Conservation (phyloP, 1,140 invertebrate genomes). For the Drosophila repleta region DNA sequence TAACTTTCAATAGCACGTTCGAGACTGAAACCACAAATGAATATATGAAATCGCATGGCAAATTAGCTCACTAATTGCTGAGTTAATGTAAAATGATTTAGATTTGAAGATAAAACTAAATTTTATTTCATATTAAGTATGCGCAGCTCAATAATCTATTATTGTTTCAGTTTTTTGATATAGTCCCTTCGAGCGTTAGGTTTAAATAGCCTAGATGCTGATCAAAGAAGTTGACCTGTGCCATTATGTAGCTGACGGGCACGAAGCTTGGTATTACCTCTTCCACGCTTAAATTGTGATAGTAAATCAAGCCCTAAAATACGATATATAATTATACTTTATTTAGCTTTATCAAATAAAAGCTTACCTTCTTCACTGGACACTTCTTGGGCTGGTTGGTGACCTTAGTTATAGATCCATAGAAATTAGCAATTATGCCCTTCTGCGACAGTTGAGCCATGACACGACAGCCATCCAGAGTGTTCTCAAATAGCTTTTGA, state of each 20-base stretch:
- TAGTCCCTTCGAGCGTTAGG: conserved; percentile 28
- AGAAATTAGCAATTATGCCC: conserved; percentile 45
- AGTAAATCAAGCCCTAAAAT: conserved; percentile 42
- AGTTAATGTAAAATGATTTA: conserved; percentile 3
- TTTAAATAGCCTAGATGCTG: conserved; percentile 39
- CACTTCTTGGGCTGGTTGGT: conserved; percentile 47
- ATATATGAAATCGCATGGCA: conserved; percentile 6
- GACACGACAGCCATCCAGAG: conserved; percentile 37
- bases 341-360: too few relatives aligned
- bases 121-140: neutral
- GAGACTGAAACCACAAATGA: neutral
- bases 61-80: conserved; percentile 2
- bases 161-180: conserved; percentile 4
- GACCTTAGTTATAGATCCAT: conserved; percentile 33
- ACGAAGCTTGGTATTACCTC: conserved; percentile 43
- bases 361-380: conserved; percentile 40
- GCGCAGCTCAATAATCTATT: neutral
- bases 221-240: conserved; percentile 30
- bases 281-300: conserved; percentile 52
- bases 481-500: conserved; percentile 46
- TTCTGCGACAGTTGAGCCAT: conserved; percentile 33
- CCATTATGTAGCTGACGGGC: conserved; percentile 31
- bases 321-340: neutral
- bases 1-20: conserved; percentile 3
- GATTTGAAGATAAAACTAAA: neutral